phyloP scores from a whole-genome alignment of 2,888 invertebrate species.

The Scaptomyza parva region DNA sequence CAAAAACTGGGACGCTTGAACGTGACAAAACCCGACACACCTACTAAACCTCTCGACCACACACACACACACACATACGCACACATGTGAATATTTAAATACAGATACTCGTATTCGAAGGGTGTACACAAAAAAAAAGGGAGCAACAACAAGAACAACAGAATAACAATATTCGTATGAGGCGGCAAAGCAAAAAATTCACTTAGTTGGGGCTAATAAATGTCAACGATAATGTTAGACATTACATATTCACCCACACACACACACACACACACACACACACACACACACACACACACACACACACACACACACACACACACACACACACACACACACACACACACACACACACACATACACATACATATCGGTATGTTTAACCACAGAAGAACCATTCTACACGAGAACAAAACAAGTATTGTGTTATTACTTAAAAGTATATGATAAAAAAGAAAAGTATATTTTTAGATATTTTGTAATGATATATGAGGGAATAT shows the following conservation, averaged over 20 bases:
- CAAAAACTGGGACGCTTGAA: conserved; percentile 42
- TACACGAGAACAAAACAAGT: conserved; percentile 9
- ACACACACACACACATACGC: conserved; percentile 14
- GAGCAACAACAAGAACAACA: conserved; percentile 18
- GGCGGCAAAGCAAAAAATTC: conserved; percentile 59
- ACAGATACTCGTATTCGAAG: too few relatives aligned
- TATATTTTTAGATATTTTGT: too few relatives aligned
- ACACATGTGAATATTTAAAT: background rate
- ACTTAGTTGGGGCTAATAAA: conserved; percentile 73
- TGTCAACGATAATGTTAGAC: conserved; percentile 74
- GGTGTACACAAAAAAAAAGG: conserved; percentile 7
- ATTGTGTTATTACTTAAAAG: background rate
- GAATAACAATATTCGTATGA: conserved; percentile 53
- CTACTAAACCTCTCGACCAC: conserved; percentile 28
- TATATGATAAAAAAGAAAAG: too few relatives aligned
- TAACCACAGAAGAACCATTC: background rate
- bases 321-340: conserved; percentile 24
- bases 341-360: conserved; percentile 6
- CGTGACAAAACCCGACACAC: conserved; percentile 53
- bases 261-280: conserved; percentile 8
- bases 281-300: background rate
- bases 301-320: conserved; percentile 11
- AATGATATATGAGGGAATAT: too few relatives aligned
- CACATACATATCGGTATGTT: background rate
- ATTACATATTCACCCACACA: conserved; percentile 45